A percentile compares a stretch with the other conserved stretches of the same genome.
Conservation (phyloP, 2,797 vertebrate species). For the Gymnoscopelus braueri region DNA sequence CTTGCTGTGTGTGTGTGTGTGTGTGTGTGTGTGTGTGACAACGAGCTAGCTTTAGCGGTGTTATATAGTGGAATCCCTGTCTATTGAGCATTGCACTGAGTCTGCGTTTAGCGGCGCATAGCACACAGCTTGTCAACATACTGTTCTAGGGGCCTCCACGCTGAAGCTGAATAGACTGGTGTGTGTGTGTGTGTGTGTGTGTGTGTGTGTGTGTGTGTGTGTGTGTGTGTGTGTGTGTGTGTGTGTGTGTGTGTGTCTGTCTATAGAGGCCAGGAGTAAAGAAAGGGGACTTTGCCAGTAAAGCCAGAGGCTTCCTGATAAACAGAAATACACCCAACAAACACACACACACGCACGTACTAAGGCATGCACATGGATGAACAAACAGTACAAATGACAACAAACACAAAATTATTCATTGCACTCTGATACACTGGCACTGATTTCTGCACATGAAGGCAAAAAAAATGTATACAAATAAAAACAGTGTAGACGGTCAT, state of each 20-base stretch:
- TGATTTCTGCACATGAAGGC: not conserved
- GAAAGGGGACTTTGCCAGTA: constrained; percentile 78
- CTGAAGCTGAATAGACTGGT: constrained; percentile 59
- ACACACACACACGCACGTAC: not conserved
- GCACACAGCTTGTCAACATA: constrained; percentile 59
- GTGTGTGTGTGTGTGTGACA: constrained; percentile 30
- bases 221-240: constrained; percentile 19
- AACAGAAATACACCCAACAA: constrained; percentile 40
- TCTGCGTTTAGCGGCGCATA: constrained; percentile 68
- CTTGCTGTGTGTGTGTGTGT: not conserved
- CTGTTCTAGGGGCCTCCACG: constrained; percentile 78
- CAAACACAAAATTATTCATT: not conserved
- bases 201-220: constrained; percentile 26
- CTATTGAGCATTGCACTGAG: constrained; percentile 74
- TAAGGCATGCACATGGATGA: not conserved
- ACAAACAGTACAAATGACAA: constrained; percentile 3
- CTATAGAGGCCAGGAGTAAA: constrained; percentile 55
- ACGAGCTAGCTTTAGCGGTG: constrained; percentile 33
- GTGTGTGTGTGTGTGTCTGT: constrained; percentile 3
- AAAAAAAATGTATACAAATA: too few species aligned
- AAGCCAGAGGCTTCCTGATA: constrained; percentile 76
- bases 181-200: constrained; percentile 5
- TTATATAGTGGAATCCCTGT: constrained; percentile 71
- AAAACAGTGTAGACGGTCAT: not conserved
- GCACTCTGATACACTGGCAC: not conserved